Evolutionary conservation across 2,113 vertebrate genomes (phyloP), one percentile per base, ranked within the genome.

Genomic region (Bujurquina vittata): DNA sequence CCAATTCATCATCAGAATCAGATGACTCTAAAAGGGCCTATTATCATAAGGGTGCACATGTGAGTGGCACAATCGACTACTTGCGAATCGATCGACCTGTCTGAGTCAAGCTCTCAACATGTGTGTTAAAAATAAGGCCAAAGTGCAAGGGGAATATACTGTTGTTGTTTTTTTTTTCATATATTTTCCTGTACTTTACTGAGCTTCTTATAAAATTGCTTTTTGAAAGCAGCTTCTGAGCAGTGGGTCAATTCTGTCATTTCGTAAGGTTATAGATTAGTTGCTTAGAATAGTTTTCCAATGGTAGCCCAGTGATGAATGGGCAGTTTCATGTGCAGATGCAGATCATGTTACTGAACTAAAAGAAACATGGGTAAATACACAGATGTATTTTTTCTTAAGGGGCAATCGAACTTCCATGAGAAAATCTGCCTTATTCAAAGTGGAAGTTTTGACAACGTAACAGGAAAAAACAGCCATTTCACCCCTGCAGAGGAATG

Each of bases 1-100:
- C 89, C 93, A 93, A 95, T 95, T 95, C 91, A 93, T 95, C 94
- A 93, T 94, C 94, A 95, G 92, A 95, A 95, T 95, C 91, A 95
- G 88, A 89, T 91, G 85, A 89, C 86, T 94, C 87, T 92, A 83
- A 95, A 94, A 94, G 89, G 87, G 75, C 73, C 92, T 81, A 94
- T 96, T 95, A 94, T 95, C 88, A 93, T 93, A 89, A 90, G 84
- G 88, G 90, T 29, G 88, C 83, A 77, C 90, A 88, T 92, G 88
- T 87, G 90, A 95, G 90, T 90, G 90, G 85, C 31, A 74, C 89
- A 91, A 94, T 93, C 82, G 81, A 88, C 87, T 83, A 94, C 86
- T 92, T 87, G 84, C 62, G 81, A 93, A 95, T 94, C 84, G 89
- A 92, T 94, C 52, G 65, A 85, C 85, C 85, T 55, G 88, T 88